These are phyloP conservation scores for Tipula vernalis DNA, from an alignment of 2,888 invertebrate species.

Conservation along the genomic window DNA sequence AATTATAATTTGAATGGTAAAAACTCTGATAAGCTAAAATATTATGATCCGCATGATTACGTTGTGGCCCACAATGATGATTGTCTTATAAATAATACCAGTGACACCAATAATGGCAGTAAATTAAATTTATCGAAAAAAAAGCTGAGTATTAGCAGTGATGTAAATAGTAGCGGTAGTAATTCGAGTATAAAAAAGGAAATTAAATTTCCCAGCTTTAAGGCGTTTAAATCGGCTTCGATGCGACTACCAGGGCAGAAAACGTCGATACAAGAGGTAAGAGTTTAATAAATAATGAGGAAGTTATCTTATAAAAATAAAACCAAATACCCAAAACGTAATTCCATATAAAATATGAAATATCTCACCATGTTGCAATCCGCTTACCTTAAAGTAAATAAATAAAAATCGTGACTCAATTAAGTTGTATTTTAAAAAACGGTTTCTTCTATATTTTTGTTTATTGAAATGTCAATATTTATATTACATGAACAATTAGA, in stretches of 20 bases:
- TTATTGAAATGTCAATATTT: neutral
- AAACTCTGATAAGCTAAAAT: constrained; percentile 13
- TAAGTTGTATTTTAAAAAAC: neutral
- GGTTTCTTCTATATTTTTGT: neutral
- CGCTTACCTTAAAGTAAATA: neutral
- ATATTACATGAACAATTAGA: neutral
- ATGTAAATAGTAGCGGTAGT: neutral
- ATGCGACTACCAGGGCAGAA: constrained; percentile 27
- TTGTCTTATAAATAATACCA: neutral
- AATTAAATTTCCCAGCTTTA: constrained; percentile 16
- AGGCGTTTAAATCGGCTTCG: constrained; percentile 19
- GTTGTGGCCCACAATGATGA: neutral
- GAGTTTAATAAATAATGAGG: neutral
- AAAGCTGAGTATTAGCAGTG: constrained; percentile 5
- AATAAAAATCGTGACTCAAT: neutral
- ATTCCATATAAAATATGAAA: neutral
- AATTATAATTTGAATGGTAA: constrained; percentile 11
- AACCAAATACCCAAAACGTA: neutral
- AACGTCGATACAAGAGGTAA: constrained; percentile 47
- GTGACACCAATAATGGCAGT: neutral
- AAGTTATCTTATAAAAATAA: neutral
- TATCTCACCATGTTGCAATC: neutral
- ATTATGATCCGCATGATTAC: constrained; percentile 13
- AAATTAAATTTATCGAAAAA: neutral
- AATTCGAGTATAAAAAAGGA: constrained; percentile 12